Evolutionary conservation across 2,888 invertebrate genomes (phyloP), one percentile per base, ranked within the genome.

Genomic region (Temnothorax rugatulus): DNA sequence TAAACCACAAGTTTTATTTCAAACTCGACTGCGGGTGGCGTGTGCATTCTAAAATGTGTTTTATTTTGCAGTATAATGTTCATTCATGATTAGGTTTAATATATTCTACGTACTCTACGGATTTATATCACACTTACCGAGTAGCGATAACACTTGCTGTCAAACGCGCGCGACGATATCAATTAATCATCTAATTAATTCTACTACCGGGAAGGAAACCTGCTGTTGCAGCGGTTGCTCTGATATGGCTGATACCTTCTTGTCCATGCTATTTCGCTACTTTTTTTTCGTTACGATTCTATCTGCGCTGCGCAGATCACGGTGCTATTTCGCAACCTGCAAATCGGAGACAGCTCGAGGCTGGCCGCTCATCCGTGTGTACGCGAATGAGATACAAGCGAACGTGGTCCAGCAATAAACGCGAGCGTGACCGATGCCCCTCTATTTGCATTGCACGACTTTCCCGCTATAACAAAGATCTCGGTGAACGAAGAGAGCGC

Each of bases 371-470:
- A 25, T 34, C 73, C 71, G n/a, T 18, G 25, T 52, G 15, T 41
- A 52, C 52, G 29, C 18, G 71, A 84, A 71, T 34, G 34, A 41
- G 25, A 44, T 74, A 71, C 25, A 34, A 25, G 18, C n/a, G 64
- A n/a, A 57, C 57, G 68, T 21, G 66, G 66, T 73, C 59, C 66
- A 52, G 63, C 69, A 86, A 84, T 84, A 84, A 84, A 81, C 84
- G 52, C 59, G 63, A 64, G n/a, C 61, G 38, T 54, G 71, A 63
- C 52, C 59, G 66, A 74, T 38, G 64, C 21, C 41, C 18, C 44
- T 57, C 57, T 86, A 84, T 82, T 84, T 84, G 75, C 75, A 84
- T 82, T 66, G 73, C 71, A 52, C 71, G 52, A 64, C 71, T 85
- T 82, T 83, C 34, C 64, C 54, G 71, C 76, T 76, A 84, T 82